phyloP scores from a whole-genome alignment of 2,113 vertebrate genomes.

The Stigmatopora argus region DNA sequence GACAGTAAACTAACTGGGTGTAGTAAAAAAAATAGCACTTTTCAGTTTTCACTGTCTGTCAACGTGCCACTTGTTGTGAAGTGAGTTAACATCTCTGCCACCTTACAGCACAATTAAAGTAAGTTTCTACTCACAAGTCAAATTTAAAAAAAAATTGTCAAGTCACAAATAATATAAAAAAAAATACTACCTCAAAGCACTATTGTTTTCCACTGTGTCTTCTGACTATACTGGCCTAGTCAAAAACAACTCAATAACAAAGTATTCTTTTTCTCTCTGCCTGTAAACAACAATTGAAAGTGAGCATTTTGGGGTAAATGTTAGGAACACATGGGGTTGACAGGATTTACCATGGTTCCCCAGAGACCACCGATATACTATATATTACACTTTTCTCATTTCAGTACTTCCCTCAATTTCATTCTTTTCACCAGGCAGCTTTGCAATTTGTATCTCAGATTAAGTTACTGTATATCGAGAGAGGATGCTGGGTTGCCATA shows the following conservation, averaged over 20 bases:
- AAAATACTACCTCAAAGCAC: too few relatives aligned
- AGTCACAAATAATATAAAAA: too few relatives aligned
- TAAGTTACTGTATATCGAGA: constrained; percentile 1
- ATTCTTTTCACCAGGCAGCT: background rate
- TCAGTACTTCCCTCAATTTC: constrained; percentile 6
- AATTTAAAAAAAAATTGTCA: too few relatives aligned
- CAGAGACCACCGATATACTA: background rate
- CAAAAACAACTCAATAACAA: background rate
- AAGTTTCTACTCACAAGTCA: too few relatives aligned
- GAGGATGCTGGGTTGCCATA: background rate
- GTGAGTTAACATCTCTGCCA: too few relatives aligned
- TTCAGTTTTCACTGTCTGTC: too few relatives aligned
- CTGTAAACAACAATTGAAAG: background rate
- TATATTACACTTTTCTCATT: background rate
- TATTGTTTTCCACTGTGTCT: background rate
- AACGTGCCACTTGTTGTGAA: too few relatives aligned
- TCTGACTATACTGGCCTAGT: background rate
- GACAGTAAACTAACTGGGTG: too few relatives aligned
- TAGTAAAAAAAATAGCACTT: too few relatives aligned
- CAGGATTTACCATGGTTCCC: background rate
- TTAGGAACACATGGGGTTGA: background rate
- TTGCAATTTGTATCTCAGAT: constrained; percentile 6
- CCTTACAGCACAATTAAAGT: too few relatives aligned
- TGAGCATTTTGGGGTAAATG: background rate
- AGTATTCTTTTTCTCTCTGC: background rate